phyloP scores from a whole-genome alignment of 2,113 vertebrate genomes.

The Austrofundulus limnaeus region DNA sequence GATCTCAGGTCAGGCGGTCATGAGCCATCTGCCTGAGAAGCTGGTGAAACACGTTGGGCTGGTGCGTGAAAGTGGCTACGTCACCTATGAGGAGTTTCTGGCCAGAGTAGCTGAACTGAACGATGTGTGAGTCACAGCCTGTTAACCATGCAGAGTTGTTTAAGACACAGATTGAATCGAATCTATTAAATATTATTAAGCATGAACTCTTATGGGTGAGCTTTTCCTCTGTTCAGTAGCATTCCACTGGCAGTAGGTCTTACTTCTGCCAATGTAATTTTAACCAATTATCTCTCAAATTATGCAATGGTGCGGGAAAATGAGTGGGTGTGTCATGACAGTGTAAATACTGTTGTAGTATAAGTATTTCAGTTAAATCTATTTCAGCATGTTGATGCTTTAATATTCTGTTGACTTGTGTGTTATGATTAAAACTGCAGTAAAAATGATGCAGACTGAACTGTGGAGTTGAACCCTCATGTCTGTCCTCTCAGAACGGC shows the following conservation, averaged over 20 bases:
- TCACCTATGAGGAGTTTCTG: slow-evolving; percentile 97
- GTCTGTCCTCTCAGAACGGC: slow-evolving; percentile 81
- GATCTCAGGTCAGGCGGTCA: slow-evolving; percentile 88
- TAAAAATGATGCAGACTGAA: too few species aligned
- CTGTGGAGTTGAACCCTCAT: too few species aligned
- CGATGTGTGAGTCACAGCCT: slow-evolving; percentile 86
- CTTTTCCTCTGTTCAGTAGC: too few species aligned
- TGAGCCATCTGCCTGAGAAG: slow-evolving; percentile 95
- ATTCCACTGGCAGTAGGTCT: too few species aligned
- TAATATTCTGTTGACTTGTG: too few species aligned
- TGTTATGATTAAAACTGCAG: too few species aligned
- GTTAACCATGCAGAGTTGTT: neutral
- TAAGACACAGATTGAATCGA: neutral
- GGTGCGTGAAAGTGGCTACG: slow-evolving; percentile 91
- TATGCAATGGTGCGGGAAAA: too few species aligned
- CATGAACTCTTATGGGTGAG: too few species aligned
- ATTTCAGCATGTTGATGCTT: too few species aligned
- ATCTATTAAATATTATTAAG: neutral
- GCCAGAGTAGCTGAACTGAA: slow-evolving; percentile 96
- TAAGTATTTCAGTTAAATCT: too few species aligned
- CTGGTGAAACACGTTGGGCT: slow-evolving; percentile 88
- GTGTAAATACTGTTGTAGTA: neutral
- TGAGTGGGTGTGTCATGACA: too few species aligned
- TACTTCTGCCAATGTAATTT: too few species aligned
- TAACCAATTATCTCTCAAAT: neutral